Evolutionary conservation across 2,888 invertebrate species (phyloP), one percentile per base, ranked within the genome.

Genomic region (Himalopsyche anomala): DNA sequence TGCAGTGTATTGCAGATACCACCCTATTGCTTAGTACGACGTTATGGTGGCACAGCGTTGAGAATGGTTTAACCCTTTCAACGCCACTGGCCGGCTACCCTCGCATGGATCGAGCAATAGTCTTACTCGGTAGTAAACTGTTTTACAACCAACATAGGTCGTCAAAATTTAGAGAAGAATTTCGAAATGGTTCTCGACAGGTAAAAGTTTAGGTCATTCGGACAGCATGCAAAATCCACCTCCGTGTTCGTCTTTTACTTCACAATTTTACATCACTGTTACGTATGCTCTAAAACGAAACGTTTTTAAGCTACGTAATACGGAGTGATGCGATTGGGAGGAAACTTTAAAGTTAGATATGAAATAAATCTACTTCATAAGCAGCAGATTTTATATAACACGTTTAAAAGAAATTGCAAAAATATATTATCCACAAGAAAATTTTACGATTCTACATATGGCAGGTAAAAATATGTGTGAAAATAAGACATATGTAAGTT

Each of bases 161-260:
- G 74, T 74, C 74, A 74, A 74, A 74, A 74, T 74, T 74, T 74
- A 74, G 74, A 74, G 74, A 74, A 74, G 74, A 74, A 36, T 74
- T 74, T 74, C 38, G 74, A 38, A 74, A 74, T 36, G 74, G 15
- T 74, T 12, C 36, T 15, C 74, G 36, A 11, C 74, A 74, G 74
- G 74, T 74, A 74, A 74, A 74, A 74, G 38, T 74, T 74, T 74
- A 12, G 74, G 74, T 74, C 15, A 74, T 74, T 74, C 74, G 74
- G 74, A 74, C 74, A 74, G 36, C 74, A 74, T 74, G 74, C 74
- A 74, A 74, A 74, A 74, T 74, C 36, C 15, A 36, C 74, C 36
- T 15, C 74, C 74, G 15, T 11, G 62, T 62, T 51, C 62, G n/a
- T 74, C 74, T 74, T 74, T 74, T 36, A 74, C 74, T 38, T 74